Base-by-base conservation (phyloP, 2,113 vertebrate species). In the Propithecus coquereli region DNA sequence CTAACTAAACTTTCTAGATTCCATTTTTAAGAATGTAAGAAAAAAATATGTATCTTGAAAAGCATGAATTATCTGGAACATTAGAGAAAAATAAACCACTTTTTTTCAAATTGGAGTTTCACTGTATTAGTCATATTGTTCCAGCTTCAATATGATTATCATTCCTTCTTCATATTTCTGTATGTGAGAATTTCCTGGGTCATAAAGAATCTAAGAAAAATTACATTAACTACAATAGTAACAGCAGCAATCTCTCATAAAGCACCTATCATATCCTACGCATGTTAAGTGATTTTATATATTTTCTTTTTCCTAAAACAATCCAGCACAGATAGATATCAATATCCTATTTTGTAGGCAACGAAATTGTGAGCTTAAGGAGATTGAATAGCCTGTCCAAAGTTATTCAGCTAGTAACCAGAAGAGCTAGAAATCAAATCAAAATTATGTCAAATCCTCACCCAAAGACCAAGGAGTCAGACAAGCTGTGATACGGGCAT, bases 391-490 rank as follows among this genome's bases (percentile, higher is more conserved):
- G 52, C 34, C 22, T 77, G 12, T 70, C 71, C 59, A 50, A 57
- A 83, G 76, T 73, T 79, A 87, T 82, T 40, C 34, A 43, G 32
- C 30, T 66, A 22, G 83, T 89, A 65, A 76, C 40, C 30, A 65
- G 74, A 86, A 94, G 57, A 87, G 43, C 70, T 80, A 25, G 16
- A 87, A 90, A 87, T 93, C 66, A 91, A 95, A 96, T 77, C 61
- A 70, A 88, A 92, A 30, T 40, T 81, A 65, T 34, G 20, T 86
- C 25, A 85, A 43, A 30, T 16, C 34, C 30, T 95, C 43, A 25
- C 23, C 61, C 45, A 50, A 77, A 85, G n/a, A 95, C 40, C 61
- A 91, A 47, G n/a, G 59, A 43, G 7, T 79, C 73, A 90, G 40
- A 86, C 11, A 43, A 50, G 54, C 18, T 73, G 40, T 80, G 34